Evolutionary conservation across 2,113 vertebrate genomes (phyloP).

Genomic region (Dasyprocta punctata): DNA sequence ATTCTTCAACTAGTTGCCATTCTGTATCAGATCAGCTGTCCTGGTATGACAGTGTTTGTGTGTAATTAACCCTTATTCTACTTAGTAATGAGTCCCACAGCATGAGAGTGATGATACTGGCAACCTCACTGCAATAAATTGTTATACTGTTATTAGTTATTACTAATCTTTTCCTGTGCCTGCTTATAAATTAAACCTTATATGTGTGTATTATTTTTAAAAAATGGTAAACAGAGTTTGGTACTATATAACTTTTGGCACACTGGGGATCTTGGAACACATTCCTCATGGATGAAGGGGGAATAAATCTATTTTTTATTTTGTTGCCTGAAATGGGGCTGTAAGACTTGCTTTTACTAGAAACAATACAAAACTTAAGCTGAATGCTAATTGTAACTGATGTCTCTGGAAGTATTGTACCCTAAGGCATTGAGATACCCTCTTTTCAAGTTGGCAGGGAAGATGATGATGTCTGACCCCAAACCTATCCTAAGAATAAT

Average conservation of each 20-base stretch:
- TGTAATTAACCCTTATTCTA: background rate
- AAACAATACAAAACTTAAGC: conserved; percentile 9
- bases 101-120: background rate
- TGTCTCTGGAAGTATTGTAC: background rate
- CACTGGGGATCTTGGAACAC: background rate
- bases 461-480: conserved; percentile 24
- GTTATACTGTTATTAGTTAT: background rate
- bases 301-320: background rate
- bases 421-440: background rate
- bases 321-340: background rate
- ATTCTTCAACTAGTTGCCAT: background rate
- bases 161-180: background rate
- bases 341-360: conserved; percentile 31
- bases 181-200: background rate
- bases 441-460: background rate
- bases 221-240: background rate
- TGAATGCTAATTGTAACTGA: background rate
- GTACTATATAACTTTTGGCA: background rate
- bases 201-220: background rate
- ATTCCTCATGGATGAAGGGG: background rate
- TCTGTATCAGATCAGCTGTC: background rate
- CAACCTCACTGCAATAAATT: background rate
- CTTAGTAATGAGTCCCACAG: background rate
- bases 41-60: background rate
- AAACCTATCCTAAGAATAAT: background rate